Evolutionary conservation across 2,888 invertebrate genomes (phyloP).

Genomic region (Biston betularia): DNA sequence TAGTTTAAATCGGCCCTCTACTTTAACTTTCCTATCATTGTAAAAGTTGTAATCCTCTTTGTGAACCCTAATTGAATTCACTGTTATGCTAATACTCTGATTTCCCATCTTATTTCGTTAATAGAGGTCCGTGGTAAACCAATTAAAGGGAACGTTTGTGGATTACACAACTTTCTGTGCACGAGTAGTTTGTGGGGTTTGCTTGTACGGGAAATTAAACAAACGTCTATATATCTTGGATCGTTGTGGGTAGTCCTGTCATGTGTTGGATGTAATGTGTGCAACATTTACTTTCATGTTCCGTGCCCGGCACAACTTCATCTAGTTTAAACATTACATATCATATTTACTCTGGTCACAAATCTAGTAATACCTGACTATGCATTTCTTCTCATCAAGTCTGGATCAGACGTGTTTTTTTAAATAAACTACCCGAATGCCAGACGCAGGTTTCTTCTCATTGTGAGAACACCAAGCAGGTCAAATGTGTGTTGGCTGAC

Average conservation of each 20-base stretch:
- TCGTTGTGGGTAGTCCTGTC: constrained; percentile 3
- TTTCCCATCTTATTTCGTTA: constrained; percentile 86
- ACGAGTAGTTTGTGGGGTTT: constrained; percentile 73
- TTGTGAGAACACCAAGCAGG: too few species aligned
- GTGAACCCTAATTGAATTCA: constrained; percentile 85
- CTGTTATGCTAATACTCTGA: constrained; percentile 86
- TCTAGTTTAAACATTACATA: not conserved
- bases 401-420: too few species aligned
- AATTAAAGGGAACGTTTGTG: constrained; percentile 83
- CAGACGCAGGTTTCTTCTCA: too few species aligned
- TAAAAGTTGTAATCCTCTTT: constrained; percentile 87
- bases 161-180: constrained; percentile 81
- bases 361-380: not conserved
- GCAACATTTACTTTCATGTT: not conserved
- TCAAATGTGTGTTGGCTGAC: too few species aligned
- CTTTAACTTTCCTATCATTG: constrained; percentile 83
- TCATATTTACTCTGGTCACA: not conserved
- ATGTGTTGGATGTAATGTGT: not conserved
- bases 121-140: constrained; percentile 85
- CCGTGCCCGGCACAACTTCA: not conserved
- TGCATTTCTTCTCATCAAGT: too few species aligned
- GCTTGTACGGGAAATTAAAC: constrained; percentile 68
- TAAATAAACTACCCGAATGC: too few species aligned
- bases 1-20: constrained; percentile 78
- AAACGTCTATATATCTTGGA: constrained; percentile 6